phyloP scores from a whole-genome alignment of 2,113 vertebrate species.

The Rhineura floridana region DNA sequence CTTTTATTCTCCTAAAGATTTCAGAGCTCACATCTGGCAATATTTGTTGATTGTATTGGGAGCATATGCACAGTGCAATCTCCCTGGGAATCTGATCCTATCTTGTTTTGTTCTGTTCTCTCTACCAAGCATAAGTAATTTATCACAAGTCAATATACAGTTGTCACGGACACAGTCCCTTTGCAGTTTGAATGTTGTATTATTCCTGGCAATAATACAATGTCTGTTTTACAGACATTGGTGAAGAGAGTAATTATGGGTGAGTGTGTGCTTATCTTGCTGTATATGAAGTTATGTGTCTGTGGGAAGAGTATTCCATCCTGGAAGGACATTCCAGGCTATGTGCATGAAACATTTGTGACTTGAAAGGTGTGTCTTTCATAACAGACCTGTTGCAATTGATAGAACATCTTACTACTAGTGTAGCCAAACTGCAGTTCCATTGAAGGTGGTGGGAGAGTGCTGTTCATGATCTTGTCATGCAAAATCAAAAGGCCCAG shows the following conservation, averaged over 20 bases:
- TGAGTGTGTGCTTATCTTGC: not conserved
- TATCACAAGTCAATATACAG: constrained; percentile 9
- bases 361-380: not conserved
- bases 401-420: not conserved
- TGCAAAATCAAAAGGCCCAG: not conserved
- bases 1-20: not conserved
- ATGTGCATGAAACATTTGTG: not conserved
- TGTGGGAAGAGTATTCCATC: not conserved
- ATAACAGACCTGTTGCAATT: not conserved
- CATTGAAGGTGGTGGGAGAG: not conserved
- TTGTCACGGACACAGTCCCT: not conserved
- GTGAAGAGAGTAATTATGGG: not conserved
- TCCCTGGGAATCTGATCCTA: not conserved
- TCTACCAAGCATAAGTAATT: not conserved
- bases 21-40: not conserved
- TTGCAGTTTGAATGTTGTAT: not conserved
- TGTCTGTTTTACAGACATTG: constrained; percentile 3
- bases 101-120: not conserved
- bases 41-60: not conserved
- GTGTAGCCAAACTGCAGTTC: not conserved
- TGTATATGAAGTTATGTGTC: not conserved
- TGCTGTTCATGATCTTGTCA: not conserved
- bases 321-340: not conserved
- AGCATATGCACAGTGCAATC: not conserved
- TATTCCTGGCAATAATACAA: not conserved